Evolutionary conservation across 2,888 invertebrate genomes (phyloP), one percentile per base, ranked within the genome.

Genomic region (Disparrhopalites patrizii): DNA sequence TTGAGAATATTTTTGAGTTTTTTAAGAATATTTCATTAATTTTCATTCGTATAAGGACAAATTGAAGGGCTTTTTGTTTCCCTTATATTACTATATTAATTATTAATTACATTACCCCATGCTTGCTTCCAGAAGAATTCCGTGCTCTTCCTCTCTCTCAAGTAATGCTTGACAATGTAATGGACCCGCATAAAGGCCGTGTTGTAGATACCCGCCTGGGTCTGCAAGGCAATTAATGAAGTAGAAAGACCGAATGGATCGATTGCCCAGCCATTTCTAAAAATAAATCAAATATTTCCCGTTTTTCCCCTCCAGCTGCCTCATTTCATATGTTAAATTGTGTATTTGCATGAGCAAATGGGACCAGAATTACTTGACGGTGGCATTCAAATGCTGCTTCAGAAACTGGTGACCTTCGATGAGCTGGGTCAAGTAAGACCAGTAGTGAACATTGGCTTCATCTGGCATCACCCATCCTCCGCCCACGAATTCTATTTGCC

Each of bases 381-480:
- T 85, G 63, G 88, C 85, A 79, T 91, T 90, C 4, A 98, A 79
- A 79, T 93, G 85, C 62, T 87, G 83, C 62, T 87, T 83, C 5
- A 98, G 79, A 95, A 97, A 99, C 72, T 93, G 91, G 80, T 99
- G 96, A 0, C 99, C 99, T 72, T 94, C 91, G 0, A 94, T 90
- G 66, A 99, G 80, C 78, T 99, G 97, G 62, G 91, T 87, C 0
- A 94, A 79, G 72, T 94, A 88, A 2, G 93, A 88, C 36, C 87
- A 84, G 88, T 94, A 98, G 80, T 99, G 97, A 0, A 96, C 85
- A 77, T 90, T 93, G 0, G 98, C 95, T 80, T 99, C 99, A 78
- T 99, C 99, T 27, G 93, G 89, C 98, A 99, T 99, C 2, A 99
- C 99, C 97, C 98, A 99, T 10, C 97, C 98, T 0, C 98, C 99